Percentiles rank a stretch among this genome's conserved stretches.
phyloP scores from a whole-genome alignment of 2,888 invertebrate species.

The Peribatodes rhomboidaria region DNA sequence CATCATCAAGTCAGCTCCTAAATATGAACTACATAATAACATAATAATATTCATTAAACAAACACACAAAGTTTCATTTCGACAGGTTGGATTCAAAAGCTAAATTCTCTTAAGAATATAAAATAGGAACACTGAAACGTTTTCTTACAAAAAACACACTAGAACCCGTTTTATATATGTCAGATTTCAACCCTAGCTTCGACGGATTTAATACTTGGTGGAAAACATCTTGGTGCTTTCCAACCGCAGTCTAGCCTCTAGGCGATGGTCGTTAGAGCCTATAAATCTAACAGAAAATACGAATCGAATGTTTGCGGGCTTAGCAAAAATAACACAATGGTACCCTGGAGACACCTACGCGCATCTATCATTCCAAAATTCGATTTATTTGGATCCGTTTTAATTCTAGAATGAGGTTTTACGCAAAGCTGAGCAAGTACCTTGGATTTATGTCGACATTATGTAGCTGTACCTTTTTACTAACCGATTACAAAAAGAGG shows the following conservation, averaged over 20 bases:
- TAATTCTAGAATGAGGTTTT: constrained; percentile 8
- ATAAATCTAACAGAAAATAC: constrained; percentile 30
- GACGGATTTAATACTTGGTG: background rate
- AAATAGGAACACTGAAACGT: too few species aligned
- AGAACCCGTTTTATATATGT: too few species aligned
- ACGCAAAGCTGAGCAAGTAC: background rate
- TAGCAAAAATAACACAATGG: constrained; percentile 21
- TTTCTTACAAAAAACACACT: too few species aligned
- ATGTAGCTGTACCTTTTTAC: background rate
- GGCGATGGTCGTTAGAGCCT: constrained; percentile 31
- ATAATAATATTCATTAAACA: too few species aligned
- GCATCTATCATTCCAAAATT: constrained; percentile 20
- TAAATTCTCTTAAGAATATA: too few species aligned
- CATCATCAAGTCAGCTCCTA: too few species aligned
- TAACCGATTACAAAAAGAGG: too few species aligned
- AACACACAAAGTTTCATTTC: too few species aligned
- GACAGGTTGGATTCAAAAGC: too few species aligned
- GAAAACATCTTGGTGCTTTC: constrained; percentile 12
- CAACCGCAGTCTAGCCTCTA: constrained; percentile 23
- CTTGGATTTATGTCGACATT: constrained; percentile 6
- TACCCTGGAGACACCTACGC: constrained; percentile 18
- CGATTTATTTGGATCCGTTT: constrained; percentile 6
- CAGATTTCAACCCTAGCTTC: too few species aligned
- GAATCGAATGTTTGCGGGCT: constrained; percentile 25
- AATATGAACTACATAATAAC: too few species aligned